Evolutionary conservation across 1,140 invertebrate genomes (phyloP).

Genomic region (Microplitis mediator): DNA sequence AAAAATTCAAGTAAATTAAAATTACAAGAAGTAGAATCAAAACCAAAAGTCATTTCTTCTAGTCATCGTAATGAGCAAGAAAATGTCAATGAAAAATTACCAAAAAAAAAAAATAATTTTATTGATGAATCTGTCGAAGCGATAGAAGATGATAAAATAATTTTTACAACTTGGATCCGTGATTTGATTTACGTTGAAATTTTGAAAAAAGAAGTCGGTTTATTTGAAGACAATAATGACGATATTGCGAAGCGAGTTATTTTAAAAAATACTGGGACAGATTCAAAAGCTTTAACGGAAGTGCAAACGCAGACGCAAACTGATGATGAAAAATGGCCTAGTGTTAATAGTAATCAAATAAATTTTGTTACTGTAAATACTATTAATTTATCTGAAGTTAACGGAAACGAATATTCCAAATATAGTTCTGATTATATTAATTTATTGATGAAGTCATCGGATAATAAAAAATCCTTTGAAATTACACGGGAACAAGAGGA

Average conservation of each 20-base stretch:
- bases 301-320: background rate
- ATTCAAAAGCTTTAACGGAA: background rate
- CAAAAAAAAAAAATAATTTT: background rate
- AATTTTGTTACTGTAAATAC: background rate
- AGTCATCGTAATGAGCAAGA: no score
- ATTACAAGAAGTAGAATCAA: background rate
- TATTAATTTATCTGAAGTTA: background rate
- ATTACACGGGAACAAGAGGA: slow-evolving; percentile 13
- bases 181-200: no score
- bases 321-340: background rate
- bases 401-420: background rate
- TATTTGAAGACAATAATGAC: no score
- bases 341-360: background rate
- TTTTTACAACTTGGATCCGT: no score
- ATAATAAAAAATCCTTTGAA: background rate
- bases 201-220: no score
- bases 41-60: no score
- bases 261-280: background rate
- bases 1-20: background rate
- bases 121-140: background rate
- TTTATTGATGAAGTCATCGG: background rate
- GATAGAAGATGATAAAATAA: background rate
- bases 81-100: no score
- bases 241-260: no score
- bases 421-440: background rate